These are phyloP conservation scores for Congeria kusceri DNA, from an alignment of 2,888 invertebrate genomes.

Conservation along the genomic window DNA sequence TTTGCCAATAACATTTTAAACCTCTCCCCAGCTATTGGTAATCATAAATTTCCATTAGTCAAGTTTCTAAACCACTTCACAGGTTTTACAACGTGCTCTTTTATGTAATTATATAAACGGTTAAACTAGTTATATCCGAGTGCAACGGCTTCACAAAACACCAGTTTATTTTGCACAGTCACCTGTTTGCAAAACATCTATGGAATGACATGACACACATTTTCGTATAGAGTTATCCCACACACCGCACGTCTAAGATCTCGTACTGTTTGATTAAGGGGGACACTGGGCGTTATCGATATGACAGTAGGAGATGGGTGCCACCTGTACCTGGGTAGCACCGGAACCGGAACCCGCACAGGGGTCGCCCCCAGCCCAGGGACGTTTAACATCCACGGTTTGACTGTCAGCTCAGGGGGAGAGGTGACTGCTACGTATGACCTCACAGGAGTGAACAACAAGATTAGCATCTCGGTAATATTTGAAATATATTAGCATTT, in stretches of 20 bases:
- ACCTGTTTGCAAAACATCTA: too few relatives aligned
- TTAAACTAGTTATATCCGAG: too few relatives aligned
- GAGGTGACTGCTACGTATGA: constrained; percentile 71
- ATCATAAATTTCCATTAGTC: too few relatives aligned
- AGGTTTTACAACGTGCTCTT: too few relatives aligned
- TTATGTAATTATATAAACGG: too few relatives aligned
- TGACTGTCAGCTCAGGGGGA: constrained; percentile 73
- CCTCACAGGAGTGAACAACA: constrained; percentile 51
- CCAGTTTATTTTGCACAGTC: too few relatives aligned
- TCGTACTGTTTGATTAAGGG: constrained; percentile 64
- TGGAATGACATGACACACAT: too few relatives aligned
- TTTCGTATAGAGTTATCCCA: too few relatives aligned
- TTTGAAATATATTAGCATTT: background rate
- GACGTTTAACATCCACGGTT: constrained; percentile 57
- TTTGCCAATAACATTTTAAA: too few relatives aligned
- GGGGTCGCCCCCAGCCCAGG: constrained; percentile 47
- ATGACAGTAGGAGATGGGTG: constrained; percentile 72
- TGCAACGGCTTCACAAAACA: too few relatives aligned
- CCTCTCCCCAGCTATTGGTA: too few relatives aligned
- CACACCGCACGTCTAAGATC: background rate
- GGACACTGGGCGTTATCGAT: constrained; percentile 68
- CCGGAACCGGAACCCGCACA: constrained; percentile 60
- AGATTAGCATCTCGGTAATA: constrained; percentile 56
- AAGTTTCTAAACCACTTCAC: too few relatives aligned
- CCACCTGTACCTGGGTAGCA: constrained; percentile 62